These are phyloP conservation scores for Rhinoptilus africanus DNA, from an alignment of 2,113 vertebrate species.

Conservation along the genomic window DNA sequence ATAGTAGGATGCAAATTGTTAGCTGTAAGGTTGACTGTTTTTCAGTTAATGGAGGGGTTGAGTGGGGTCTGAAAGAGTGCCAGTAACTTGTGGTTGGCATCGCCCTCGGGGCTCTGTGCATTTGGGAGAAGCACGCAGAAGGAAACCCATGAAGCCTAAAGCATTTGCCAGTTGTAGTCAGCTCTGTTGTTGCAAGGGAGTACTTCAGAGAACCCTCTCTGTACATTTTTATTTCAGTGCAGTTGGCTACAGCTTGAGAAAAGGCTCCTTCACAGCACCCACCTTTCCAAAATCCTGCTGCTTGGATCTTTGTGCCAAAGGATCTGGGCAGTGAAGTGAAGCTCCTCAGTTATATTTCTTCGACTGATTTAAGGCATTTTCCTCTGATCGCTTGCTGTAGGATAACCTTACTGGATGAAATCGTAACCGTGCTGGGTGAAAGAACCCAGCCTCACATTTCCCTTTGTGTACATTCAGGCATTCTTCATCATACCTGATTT, in stretches of 20 bases:
- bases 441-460: neutral
- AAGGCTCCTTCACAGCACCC: neutral
- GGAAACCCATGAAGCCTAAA: neutral
- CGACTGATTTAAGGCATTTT: neutral
- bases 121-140: neutral
- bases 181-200: neutral
- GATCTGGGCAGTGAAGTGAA: neutral
- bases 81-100: neutral
- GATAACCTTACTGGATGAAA: neutral
- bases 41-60: slow-evolving; percentile 48
- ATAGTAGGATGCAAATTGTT: slow-evolving; percentile 52
- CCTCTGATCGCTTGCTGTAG: neutral
- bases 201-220: neutral
- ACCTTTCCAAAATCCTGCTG: neutral
- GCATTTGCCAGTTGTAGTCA: neutral
- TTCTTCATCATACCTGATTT: neutral
- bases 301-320: neutral
- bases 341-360: neutral
- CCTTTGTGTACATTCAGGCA: neutral
- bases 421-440: neutral
- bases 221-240: neutral
- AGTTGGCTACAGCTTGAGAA: neutral
- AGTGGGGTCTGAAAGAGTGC: slow-evolving; percentile 4
- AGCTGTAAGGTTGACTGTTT: slow-evolving; percentile 8
- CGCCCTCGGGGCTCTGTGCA: neutral